A percentile compares a stretch with the other conserved stretches of the same genome.
phyloP scores from a whole-genome alignment of 2,888 invertebrate genomes.

The Polietes domitor region DNA sequence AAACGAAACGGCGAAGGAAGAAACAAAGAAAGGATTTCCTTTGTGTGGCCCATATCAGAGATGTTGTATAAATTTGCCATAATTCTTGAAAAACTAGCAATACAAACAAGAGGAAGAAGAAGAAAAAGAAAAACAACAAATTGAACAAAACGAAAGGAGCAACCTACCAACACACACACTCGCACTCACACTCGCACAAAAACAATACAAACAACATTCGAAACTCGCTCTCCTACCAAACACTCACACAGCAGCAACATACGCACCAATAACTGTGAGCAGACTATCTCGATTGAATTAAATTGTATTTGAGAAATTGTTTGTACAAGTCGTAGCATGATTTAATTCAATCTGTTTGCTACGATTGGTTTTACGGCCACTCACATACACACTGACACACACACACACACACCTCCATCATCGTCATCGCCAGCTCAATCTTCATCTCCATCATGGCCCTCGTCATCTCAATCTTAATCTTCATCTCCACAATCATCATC shows the following conservation, averaged over 20 bases:
- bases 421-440: not conserved
- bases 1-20: not conserved
- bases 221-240: not conserved
- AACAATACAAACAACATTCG: constrained; percentile 14
- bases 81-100: constrained; percentile 41
- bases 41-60: constrained; percentile 32
- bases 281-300: not conserved
- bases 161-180: constrained; percentile 73
- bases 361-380: constrained; percentile 39
- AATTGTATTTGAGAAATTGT: constrained; percentile 13
- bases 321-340: constrained; percentile 47
- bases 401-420: constrained; percentile 23
- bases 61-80: constrained; percentile 39
- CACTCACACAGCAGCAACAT: not conserved
- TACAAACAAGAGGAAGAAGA: constrained; percentile 14
- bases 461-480: not conserved
- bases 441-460: not conserved
- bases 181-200: constrained; percentile 63
- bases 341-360: constrained; percentile 64
- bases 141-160: constrained; percentile 68
- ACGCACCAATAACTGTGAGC: not conserved
- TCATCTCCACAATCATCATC: not conserved
- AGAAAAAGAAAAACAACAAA: constrained; percentile 61
- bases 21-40: constrained; percentile 12
- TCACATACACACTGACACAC: not conserved